Conservation (phyloP, 1,140 invertebrate genomes). For the Whitmania pigra region DNA sequence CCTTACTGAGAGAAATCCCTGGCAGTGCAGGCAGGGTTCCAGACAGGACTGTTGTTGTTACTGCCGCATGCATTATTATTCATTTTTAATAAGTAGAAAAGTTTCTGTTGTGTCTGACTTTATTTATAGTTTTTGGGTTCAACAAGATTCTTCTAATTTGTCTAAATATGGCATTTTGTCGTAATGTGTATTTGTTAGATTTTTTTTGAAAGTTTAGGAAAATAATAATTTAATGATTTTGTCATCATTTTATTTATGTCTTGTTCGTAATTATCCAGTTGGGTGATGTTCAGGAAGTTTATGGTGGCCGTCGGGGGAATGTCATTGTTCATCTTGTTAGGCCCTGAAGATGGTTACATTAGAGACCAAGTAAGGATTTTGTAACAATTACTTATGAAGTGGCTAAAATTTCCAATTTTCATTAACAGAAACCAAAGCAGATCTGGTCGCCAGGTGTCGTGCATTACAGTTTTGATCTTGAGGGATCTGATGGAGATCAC, state of each 20-base stretch:
- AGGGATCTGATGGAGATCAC: background rate
- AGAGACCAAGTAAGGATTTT: background rate
- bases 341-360: constrained; percentile 3
- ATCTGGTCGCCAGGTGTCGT: background rate
- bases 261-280: too few relatives aligned
- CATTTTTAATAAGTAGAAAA: too few relatives aligned
- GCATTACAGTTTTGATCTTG: constrained; percentile 6
- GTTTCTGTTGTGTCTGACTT: too few relatives aligned
- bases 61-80: too few relatives aligned
- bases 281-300: too few relatives aligned
- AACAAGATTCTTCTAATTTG: too few relatives aligned
- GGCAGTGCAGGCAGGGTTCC: too few relatives aligned
- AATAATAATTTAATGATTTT: background rate
- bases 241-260: background rate
- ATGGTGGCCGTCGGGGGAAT: background rate
- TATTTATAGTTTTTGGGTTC: too few relatives aligned
- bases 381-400: background rate
- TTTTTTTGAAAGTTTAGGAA: background rate
- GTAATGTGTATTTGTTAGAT: too few relatives aligned
- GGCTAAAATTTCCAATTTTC: background rate
- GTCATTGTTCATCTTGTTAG: background rate
- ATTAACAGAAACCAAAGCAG: constrained; percentile 8
- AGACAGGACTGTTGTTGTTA: too few relatives aligned
- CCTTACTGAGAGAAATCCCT: too few relatives aligned
- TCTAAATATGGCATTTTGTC: too few relatives aligned